Conservation (phyloP, 1,140 invertebrate species). For the Palaemon carinicauda region DNA sequence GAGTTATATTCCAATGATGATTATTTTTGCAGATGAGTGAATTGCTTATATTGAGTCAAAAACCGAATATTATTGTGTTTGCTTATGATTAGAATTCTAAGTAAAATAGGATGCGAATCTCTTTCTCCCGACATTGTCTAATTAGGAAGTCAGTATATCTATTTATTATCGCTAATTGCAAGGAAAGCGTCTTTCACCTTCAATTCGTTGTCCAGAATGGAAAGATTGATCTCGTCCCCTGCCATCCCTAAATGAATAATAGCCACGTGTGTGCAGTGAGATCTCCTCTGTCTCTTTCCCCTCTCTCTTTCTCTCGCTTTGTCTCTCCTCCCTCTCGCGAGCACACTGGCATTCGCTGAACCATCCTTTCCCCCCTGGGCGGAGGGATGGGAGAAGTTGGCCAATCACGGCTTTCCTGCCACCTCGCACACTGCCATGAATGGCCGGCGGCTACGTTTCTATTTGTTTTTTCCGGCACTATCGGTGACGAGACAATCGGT, state of each 20-base stretch:
- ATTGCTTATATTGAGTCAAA: no score
- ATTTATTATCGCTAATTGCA: no score
- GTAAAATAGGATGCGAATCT: no score
- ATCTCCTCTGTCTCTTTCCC: not conserved
- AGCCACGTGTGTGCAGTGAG: not conserved
- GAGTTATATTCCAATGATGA: no score
- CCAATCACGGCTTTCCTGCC: conserved; percentile 24
- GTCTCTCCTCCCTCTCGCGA: not conserved
- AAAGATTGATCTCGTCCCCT: not conserved
- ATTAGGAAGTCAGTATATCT: no score
- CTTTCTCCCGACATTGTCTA: no score
- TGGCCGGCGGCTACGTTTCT: not conserved
- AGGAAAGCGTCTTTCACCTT: no score
- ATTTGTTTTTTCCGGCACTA: not conserved
- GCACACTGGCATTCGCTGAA: not conserved
- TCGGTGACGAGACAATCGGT: not conserved
- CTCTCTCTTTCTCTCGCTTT: not conserved
- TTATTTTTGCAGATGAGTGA: no score
- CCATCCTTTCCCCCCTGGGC: not conserved
- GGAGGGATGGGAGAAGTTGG: no score
- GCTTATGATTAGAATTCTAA: no score
- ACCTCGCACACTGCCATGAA: conserved; percentile 19
- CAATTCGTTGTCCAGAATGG: no score
- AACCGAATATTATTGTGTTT: no score
- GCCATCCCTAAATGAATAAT: not conserved